phyloP scores from a whole-genome alignment of 2,113 vertebrate species.

The mouse (Mus musculus) region DNA sequence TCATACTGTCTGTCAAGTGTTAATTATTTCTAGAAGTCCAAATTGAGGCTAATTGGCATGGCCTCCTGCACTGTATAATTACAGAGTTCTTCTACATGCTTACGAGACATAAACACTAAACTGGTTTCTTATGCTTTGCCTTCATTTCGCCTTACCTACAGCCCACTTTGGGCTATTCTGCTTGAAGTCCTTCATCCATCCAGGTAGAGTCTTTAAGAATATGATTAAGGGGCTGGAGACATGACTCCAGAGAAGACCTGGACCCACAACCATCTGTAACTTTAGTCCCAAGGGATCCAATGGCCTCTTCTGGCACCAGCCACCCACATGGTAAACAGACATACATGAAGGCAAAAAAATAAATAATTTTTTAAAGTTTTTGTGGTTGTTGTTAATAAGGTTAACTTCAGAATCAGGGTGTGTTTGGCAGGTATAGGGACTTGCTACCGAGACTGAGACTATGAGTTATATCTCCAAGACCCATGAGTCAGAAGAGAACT shows the following conservation, averaged over 20 bases:
- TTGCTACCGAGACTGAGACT: neutral
- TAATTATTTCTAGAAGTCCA: conserved; percentile 65
- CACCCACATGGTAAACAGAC: neutral
- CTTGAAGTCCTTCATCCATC: neutral
- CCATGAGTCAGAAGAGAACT: neutral
- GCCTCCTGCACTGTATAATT: conserved; percentile 15
- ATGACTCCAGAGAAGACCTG: neutral
- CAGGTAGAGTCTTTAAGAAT: conserved; percentile 1
- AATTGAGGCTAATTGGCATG: conserved; percentile 53
- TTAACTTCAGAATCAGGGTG: neutral
- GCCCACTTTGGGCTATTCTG: neutral
- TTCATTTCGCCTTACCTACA: neutral
- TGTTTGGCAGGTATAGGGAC: neutral
- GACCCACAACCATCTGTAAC: neutral
- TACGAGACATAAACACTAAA: neutral
- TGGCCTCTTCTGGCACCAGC: neutral
- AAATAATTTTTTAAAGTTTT: neutral
- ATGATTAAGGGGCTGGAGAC: neutral
- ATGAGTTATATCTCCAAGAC: neutral
- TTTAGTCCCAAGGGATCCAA: neutral
- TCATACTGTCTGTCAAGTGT: conserved; percentile 53
- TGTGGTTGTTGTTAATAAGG: neutral
- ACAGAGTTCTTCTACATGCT: neutral
- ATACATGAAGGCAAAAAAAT: neutral
- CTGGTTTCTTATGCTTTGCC: neutral